Conservation (phyloP, 2,888 invertebrate genomes). For the Nomada flava region DNA sequence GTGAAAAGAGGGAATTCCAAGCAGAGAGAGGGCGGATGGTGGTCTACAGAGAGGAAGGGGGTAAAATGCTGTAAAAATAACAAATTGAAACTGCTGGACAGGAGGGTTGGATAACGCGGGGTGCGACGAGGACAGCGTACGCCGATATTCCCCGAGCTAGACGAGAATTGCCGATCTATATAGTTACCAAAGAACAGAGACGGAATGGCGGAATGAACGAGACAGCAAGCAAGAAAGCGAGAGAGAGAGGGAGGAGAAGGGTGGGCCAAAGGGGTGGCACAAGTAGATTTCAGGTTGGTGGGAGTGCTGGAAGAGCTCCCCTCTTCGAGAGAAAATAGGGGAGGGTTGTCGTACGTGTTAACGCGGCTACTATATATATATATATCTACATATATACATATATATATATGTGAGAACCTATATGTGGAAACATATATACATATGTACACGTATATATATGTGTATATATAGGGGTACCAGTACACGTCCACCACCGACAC, state of each 20-base stretch:
- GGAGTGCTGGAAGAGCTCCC: conserved; percentile 47
- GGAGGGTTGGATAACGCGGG: conserved; percentile 70
- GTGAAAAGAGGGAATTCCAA: conserved; percentile 39
- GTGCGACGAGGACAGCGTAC: conserved; percentile 40
- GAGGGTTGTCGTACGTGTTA: conserved; percentile 55
- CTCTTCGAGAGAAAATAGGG: conserved; percentile 29
- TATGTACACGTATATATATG: neutral
- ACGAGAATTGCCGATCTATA: conserved; percentile 44
- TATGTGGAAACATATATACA: conserved; percentile 6
- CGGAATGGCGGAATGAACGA: conserved; percentile 41
- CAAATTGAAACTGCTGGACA: conserved; percentile 80
- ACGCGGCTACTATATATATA: conserved; percentile 44
- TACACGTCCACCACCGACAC: conserved; percentile 15
- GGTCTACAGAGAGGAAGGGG: conserved; percentile 60
- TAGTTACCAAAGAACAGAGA: conserved; percentile 31
- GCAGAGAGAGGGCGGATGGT: conserved; percentile 55
- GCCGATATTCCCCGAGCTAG: conserved; percentile 13
- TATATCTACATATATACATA: conserved; percentile 21
- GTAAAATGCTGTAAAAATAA: conserved; percentile 81
- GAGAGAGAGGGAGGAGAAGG: conserved; percentile 34
- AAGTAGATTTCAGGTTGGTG: conserved; percentile 55
- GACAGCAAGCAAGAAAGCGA: conserved; percentile 29
- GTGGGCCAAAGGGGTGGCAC: conserved; percentile 64
- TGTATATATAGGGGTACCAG: neutral
- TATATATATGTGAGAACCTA: neutral